Percentiles rank a stretch among this genome's conserved stretches.
Conservation (phyloP, 2,888 invertebrate genomes). For the Drosophila acutilabella region DNA sequence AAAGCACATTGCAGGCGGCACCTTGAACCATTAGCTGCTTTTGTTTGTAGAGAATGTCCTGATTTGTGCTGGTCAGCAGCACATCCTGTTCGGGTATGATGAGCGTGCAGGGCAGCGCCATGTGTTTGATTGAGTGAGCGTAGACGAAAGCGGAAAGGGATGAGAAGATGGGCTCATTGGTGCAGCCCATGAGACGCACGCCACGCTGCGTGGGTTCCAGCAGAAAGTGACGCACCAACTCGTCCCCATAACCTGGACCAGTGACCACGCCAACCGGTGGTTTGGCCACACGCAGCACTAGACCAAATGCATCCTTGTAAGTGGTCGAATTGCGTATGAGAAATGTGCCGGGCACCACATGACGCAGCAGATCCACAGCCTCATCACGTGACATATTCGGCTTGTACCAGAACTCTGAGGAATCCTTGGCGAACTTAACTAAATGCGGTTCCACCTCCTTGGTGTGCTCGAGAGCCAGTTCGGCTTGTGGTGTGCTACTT, state of each 20-base stretch:
- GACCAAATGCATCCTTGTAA: constrained; percentile 92
- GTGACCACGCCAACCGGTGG: constrained; percentile 90
- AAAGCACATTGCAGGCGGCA: constrained; percentile 96
- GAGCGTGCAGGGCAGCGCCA: constrained; percentile 96
- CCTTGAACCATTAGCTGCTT: constrained; percentile 87
- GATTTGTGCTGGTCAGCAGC: constrained; percentile 46
- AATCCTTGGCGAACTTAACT: constrained; percentile 94
- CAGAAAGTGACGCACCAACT: constrained; percentile 97
- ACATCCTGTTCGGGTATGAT: constrained; percentile 88
- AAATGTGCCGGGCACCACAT: constrained; percentile 96
- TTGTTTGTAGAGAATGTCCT: constrained; percentile 67
- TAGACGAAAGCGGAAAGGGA: constrained; percentile 98
- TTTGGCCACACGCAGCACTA: constrained; percentile 95
- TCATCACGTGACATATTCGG: constrained; percentile 97
- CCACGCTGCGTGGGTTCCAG: constrained; percentile 98
- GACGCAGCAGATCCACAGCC: constrained; percentile 94
- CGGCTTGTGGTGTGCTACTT: constrained; percentile 1
- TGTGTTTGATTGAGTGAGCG: constrained; percentile 98
- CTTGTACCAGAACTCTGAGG: constrained; percentile 98
- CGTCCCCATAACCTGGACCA: constrained; percentile 87
- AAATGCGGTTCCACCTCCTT: constrained; percentile 95
- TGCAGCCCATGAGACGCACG: constrained; percentile 96
- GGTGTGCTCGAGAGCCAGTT: constrained; percentile 83
- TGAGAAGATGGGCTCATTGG: constrained; percentile 98
- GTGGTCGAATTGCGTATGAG: constrained; percentile 96